phyloP scores from a whole-genome alignment of 2,888 invertebrate species.

The Orchestes rusci region DNA sequence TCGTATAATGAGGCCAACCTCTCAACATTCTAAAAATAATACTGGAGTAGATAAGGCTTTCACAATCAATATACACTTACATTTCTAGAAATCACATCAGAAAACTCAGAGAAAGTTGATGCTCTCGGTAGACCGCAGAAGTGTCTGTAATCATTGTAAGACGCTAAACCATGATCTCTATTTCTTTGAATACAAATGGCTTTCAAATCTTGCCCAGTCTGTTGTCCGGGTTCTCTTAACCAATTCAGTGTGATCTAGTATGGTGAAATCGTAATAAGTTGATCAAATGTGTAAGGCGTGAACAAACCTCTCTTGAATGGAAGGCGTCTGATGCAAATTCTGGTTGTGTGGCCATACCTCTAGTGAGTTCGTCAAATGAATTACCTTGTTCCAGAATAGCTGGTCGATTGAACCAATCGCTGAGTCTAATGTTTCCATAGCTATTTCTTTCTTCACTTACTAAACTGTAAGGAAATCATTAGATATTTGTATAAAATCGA shows the following conservation, averaged over 20 bases:
- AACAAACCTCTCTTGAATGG: constrained; percentile 63
- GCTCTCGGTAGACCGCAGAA: constrained; percentile 69
- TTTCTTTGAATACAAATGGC: constrained; percentile 80
- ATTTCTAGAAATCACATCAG: constrained; percentile 57
- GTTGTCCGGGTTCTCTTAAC: constrained; percentile 57
- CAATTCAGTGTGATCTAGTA: constrained; percentile 60
- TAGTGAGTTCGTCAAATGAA: constrained; percentile 63
- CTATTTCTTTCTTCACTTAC: constrained; percentile 52
- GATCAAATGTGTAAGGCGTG: no score
- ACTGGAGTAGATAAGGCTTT: no score
- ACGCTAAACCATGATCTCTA: constrained; percentile 77
- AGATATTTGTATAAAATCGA: not conserved
- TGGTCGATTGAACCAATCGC: constrained; percentile 66
- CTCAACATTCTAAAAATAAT: constrained; percentile 55
- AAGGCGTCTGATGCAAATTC: constrained; percentile 70
- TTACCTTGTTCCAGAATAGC: constrained; percentile 56
- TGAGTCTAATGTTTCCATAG: constrained; percentile 54
- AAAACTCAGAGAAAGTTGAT: constrained; percentile 59
- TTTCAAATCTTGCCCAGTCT: constrained; percentile 73
- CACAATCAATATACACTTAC: constrained; percentile 46
- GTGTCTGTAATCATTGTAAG: constrained; percentile 69
- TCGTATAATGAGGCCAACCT: constrained; percentile 60
- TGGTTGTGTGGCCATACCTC: constrained; percentile 71
- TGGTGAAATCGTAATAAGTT: no score
- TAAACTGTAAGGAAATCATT: constrained; percentile 42